phyloP scores from a whole-genome alignment of 2,888 invertebrate genomes.

The Phrixothrix hirtus region DNA sequence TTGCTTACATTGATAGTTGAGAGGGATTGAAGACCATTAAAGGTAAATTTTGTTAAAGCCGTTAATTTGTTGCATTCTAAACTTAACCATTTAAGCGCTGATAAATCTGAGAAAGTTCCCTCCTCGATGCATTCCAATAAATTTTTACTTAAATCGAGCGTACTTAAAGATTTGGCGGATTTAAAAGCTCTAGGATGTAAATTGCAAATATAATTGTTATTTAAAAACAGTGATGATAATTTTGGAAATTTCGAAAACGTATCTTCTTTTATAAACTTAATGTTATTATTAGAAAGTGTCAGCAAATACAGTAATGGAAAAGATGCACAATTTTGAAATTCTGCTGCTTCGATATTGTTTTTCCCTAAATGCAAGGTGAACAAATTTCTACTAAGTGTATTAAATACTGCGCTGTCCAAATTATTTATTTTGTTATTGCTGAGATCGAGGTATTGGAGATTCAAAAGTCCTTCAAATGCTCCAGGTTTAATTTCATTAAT shows the following conservation, averaged over 20 bases:
- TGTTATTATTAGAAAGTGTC: not conserved
- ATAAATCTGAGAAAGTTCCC: not conserved
- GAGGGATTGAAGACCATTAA: not conserved
- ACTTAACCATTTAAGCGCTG: not conserved
- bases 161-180: not conserved
- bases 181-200: not conserved
- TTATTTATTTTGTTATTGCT: not conserved
- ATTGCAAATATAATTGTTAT: not conserved
- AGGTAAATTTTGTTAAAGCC: not conserved
- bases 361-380: not conserved
- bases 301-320: not conserved
- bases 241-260: not conserved
- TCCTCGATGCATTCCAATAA: not conserved
- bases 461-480: constrained; percentile 2
- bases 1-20: not conserved
- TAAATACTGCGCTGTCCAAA: not conserved
- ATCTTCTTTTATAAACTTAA: not conserved
- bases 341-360: not conserved
- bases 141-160: constrained; percentile 4
- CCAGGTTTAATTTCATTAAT: not conserved
- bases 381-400: not conserved
- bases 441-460: not conserved
- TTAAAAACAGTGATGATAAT: not conserved
- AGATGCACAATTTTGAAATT: not conserved
- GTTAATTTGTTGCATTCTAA: not conserved